A percentile compares a stretch with the other conserved stretches of the same genome.
Conservation (phyloP, 2,888 invertebrate genomes). For the Saturnia pavonia region DNA sequence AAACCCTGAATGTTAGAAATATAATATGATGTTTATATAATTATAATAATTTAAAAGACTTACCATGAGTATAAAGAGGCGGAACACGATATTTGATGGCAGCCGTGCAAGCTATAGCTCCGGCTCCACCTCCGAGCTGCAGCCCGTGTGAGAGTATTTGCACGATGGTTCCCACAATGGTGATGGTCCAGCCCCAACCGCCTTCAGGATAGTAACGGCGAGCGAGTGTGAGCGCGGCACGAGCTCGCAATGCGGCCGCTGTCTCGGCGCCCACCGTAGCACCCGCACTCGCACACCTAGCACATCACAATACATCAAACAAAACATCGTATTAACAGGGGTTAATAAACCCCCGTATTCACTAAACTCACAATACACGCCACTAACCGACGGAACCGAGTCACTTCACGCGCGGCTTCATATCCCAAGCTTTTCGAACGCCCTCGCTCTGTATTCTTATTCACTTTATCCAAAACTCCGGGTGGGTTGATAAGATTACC, state of each 20-base stretch:
- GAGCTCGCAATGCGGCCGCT: conserved; percentile 78
- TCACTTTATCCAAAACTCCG: conserved; percentile 42
- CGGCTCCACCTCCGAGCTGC: conserved; percentile 86
- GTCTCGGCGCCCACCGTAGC: conserved; percentile 73
- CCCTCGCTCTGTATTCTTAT: conserved; percentile 65
- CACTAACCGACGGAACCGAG: conserved; percentile 78
- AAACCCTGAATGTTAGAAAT: too few species aligned
- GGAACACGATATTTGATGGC: conserved; percentile 83
- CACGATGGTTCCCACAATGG: conserved; percentile 86
- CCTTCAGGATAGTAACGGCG: conserved; percentile 93
- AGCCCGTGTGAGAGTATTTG: conserved; percentile 89
- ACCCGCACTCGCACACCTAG: conserved; percentile 78
- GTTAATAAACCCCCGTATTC: neutral
- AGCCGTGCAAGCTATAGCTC: conserved; percentile 84
- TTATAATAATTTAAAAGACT: conserved; percentile 40
- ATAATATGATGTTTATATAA: too few species aligned
- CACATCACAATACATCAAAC: conserved; percentile 45
- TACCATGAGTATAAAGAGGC: conserved; percentile 85
- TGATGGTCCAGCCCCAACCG: conserved; percentile 93
- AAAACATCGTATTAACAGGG: conserved; percentile 32
- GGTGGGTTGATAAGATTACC: conserved; percentile 47
- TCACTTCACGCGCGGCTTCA: conserved; percentile 73
- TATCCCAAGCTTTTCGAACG: conserved; percentile 80
- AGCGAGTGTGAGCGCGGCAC: conserved; percentile 84
- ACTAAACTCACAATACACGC: conserved; percentile 32